Base-by-base conservation (phyloP, 1,140 invertebrate genomes). In the Trachymyrmex septentrionalis region DNA sequence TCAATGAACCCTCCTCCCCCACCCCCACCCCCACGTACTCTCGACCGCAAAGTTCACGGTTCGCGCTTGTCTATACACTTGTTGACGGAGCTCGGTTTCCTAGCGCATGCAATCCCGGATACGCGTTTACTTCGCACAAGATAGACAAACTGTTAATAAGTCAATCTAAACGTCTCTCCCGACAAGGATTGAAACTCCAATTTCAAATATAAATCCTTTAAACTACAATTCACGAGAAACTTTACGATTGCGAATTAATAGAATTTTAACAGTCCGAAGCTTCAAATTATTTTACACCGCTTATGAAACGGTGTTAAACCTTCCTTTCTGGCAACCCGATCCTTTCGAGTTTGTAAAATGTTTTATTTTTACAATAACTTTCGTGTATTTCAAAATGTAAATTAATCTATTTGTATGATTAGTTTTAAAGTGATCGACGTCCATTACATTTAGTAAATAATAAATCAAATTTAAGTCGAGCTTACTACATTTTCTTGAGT, bases 1-100 rank as follows among this genome's bases (percentile, higher is more conserved):
- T 86, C 85, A 69, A 86, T 86, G 84, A 80, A 61, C 19, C 64
- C 76, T 50, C 34, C 21, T n/a, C 77, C 6, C 38, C 67, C 66
- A 10, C 14, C 77, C 6, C 38, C 67, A n/a, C 77, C 6, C 38
- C 67, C 66, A 10, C 14, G 63, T n/a, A 44, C 30, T 34, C n/a
- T 61, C 69, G 55, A 27, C 44, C 61, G 44, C 76, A 64, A 80
- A 53, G 75, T 44, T 64, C 30, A 69, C 38, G 21, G 38, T 50
- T 50, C 10, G 53, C 34, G 78, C 53, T 81, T 27, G 50, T 44
- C 66, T 57, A 71, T 57, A 50, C 69, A 38, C 38, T 73, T 59
- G 80, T 71, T 38, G 50, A 30, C 67, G 80, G 24, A 38, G 48
- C 34, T 69, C 21, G 27, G 27, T 57, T 84, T 50, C 24, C 14